Base-by-base conservation (phyloP, 2,797 vertebrate genomes). In the Ctenosaura bakeri region DNA sequence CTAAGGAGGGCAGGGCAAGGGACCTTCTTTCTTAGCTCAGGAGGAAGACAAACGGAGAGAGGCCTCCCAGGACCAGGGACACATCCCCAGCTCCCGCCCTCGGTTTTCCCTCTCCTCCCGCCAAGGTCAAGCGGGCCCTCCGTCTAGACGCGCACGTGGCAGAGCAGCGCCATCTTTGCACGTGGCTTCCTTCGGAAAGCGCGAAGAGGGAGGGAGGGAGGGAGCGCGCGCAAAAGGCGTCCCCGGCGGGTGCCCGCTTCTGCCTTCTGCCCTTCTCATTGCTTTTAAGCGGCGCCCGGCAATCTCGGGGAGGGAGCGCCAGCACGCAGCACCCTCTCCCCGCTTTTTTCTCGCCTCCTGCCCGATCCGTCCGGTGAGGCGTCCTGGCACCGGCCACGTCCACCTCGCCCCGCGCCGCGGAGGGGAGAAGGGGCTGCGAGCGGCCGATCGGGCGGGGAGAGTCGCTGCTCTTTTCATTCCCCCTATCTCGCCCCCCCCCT, bases 91-190 rank as follows among this genome's bases (percentile, higher is more conserved):
- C 38, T 22, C 78, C 4, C 20, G 26, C 22, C 10, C 54, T 59
- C 80, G 32, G 22, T 32, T 59, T n/a, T 82, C 8, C 32, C 59
- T 24, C 24, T 4, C 54, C 26, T 8, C 24, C 32, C 83, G 7
- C 32, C 24, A 54, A 86, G 42, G 82, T 52, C 38, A 86, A 76
- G 64, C 42, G 16, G 42, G 66, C 66, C 56, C 78, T 76, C 66
- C 1, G 77, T 74, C 84, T 86, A 86, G 89, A 90, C 84, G 78
- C 32, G 64, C 89, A 86, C 84, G 84, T 82, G 89, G 84, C 83
- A 4, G 52, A 38, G 42, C 89, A n/a, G 76, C 83, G 64, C 83
- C 76, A 29, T 73, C 50, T 73, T 80, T 8, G 83, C 88, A 79
- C 83, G 52, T 80, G 89, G 88, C 32, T 54, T 42, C 54, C 50